Evolutionary conservation across 2,888 invertebrate genomes (phyloP), one percentile per base, ranked within the genome.

Genomic region (Periphyllus acericola): DNA sequence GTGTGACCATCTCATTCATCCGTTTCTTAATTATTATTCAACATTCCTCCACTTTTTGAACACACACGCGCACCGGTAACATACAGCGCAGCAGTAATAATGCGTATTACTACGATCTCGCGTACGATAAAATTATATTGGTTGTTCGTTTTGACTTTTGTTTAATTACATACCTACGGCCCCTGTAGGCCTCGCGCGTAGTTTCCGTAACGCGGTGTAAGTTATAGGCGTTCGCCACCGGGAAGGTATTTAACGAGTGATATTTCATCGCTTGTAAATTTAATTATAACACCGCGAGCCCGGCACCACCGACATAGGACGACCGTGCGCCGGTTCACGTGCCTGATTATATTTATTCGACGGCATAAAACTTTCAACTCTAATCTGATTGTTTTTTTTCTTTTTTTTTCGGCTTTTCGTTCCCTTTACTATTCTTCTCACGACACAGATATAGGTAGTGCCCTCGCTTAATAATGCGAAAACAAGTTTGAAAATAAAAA

Each of bases 201-300:
- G n/a, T 72, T 72, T 34, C 36, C 5, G 74, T 74, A 25, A 11
- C 25, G 36, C 40, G 34, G 25, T 40, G 40, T 21, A 40, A 74
- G 60, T 60, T 60, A 40, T 36, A 74, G 74, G 19, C 19, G 21
- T 74, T 34, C 25, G 5, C 74, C 36, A 25, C 36, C 74, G 19
- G 36, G 8, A 19, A 40, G 36, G 36, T 9, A 0, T 74, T 74
- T 74, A 74, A 40, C 36, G 3, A 36, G 74, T 74, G 36, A 74
- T 40, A 74, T 74, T 74, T 74, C 74, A 36, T 36, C n/a, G 74
- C 36, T 36, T 36, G 17, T 74, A 74, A 40, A 40, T 74, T 74
- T 74, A 74, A 74, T 74, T 74, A 74, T 25, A 40, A 6, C 40
- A 25, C 34, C 72, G 17, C 11, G 68, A 60, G 68, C 29, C 11